These are phyloP conservation scores for Lytechinus variegatus DNA, from an alignment of 35 echinoderm and acorn worm genomes.

Conservation along the genomic window DNA sequence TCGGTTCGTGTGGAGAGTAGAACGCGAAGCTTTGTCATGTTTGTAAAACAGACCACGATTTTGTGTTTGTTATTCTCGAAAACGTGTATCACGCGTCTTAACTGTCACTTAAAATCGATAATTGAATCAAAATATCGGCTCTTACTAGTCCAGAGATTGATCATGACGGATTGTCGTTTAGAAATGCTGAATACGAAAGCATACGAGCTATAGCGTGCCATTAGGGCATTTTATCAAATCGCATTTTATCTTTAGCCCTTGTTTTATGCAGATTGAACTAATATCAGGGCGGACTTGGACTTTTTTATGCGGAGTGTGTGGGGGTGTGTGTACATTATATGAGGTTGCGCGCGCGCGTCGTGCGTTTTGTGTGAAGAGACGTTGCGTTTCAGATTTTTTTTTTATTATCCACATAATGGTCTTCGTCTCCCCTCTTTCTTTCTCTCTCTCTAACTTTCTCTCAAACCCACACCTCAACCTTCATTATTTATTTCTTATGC, in stretches of 20 bases:
- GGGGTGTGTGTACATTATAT: no score
- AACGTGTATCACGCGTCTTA: not conserved
- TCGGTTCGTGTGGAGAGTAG: not conserved
- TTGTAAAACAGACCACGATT: not conserved
- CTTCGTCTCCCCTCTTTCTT: not conserved
- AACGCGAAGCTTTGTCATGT: not conserved
- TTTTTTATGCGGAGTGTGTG: no score
- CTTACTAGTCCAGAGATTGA: not conserved
- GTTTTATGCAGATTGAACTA: no score
- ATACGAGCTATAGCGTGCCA: not conserved
- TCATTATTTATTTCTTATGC: no score
- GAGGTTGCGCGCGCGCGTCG: no score
- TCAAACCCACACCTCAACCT: not conserved
- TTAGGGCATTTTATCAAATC: not conserved
- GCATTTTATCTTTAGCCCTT: not conserved
- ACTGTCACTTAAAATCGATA: conserved; percentile 44
- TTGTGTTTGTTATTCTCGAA: not conserved
- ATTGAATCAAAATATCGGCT: conserved; percentile 52
- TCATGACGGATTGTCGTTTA: not conserved
- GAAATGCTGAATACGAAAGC: not conserved
- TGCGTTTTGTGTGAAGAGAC: no score
- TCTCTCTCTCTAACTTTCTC: not conserved
- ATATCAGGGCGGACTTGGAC: no score
- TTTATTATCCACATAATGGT: no score
- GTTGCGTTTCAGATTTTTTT: no score